Evolutionary conservation across 2,797 vertebrate genomes (phyloP).

Genomic region (Holocentrus rufus): DNA sequence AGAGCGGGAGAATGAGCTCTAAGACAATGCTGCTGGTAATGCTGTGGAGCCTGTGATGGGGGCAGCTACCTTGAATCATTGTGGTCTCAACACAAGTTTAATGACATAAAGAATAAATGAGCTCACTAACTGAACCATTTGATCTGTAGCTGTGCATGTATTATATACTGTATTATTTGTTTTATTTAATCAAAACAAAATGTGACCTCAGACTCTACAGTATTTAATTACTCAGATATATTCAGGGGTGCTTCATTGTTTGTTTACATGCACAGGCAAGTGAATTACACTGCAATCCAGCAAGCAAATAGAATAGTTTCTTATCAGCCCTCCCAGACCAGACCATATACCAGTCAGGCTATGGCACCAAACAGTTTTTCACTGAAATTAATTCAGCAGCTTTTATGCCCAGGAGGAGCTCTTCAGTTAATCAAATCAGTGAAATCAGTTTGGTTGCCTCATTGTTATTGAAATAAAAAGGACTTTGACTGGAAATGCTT

Average conservation of each 20-base stretch:
- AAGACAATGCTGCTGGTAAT: slow-evolving; percentile 43
- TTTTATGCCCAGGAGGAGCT: slow-evolving; percentile 70
- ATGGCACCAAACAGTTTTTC: slow-evolving; percentile 59
- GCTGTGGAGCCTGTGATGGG: slow-evolving; percentile 61
- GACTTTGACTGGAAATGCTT: slow-evolving; percentile 65
- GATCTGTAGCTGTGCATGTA: slow-evolving; percentile 55
- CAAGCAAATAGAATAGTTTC: slow-evolving; percentile 68
- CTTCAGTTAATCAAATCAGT: slow-evolving; percentile 79
- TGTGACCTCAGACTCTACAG: slow-evolving; percentile 60
- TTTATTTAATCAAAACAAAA: slow-evolving; percentile 70
- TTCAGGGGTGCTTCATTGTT: slow-evolving; percentile 59
- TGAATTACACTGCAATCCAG: slow-evolving; percentile 73
- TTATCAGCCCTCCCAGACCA: slow-evolving; percentile 75
- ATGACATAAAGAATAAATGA: slow-evolving; percentile 74
- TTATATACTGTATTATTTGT: slow-evolving; percentile 55
- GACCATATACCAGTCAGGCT: slow-evolving; percentile 53
- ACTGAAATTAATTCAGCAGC: slow-evolving; percentile 70
- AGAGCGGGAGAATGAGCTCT: slow-evolving; percentile 25
- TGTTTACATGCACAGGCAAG: slow-evolving; percentile 71
- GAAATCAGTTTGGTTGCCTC: slow-evolving; percentile 69
- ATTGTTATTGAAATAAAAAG: slow-evolving; percentile 67
- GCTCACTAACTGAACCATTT: slow-evolving; percentile 57
- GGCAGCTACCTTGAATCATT: slow-evolving; percentile 69
- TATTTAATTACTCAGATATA: slow-evolving; percentile 72
- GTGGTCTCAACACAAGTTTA: slow-evolving; percentile 61